Base-by-base conservation (phyloP, 2,888 invertebrate genomes). In the Cartodere bifasciata region DNA sequence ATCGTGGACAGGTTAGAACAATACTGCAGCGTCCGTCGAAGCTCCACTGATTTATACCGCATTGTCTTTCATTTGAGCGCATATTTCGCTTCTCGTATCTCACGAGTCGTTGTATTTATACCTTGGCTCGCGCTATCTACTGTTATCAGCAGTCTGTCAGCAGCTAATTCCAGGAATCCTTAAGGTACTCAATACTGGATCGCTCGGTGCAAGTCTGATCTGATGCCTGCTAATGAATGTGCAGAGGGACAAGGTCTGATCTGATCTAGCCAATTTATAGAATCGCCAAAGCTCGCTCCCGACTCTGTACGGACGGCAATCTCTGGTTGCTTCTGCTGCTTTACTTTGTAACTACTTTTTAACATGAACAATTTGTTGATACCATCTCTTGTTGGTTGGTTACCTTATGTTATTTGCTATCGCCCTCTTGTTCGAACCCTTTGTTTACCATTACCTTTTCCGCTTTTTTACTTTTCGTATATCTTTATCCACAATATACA, bases 61-160 rank as follows among this genome's bases (percentile, higher is more conserved):
- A 62, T 62, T 62, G 62, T 62, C 60, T 60, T 59, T 57, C 58
- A 59, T 58, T 57, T 53, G 53, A 56, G 50, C 56, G 56, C 57
- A 59, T 59, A 58, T 59, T 57, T 57, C 55, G 56, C 52, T 49
- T 48, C 45, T 48, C 50, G 51, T 56, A 55, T 54, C 55, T 55
- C 53, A 52, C 53, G 48, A 46, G 41, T 17, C 32, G 31, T 25
- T 29, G 30, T 34, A 34, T 34, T 34, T 34, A 34, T 34, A 29
- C 36, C 31, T 36, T 29, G 29, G 29, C 29, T 17, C 6, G n/a
- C 26, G 30, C 34, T 34, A 34, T 34, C 34, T 34, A 34, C 29
- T 30, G 29, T 44, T 43, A 43, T 40, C 43, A 40, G 41, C 39
- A 31, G 43, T 45, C 40, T 42, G 41, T 44, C 44, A 42, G 37